Evolutionary conservation across 2,888 invertebrate species (phyloP).

Genomic region (Aphrophora alni): DNA sequence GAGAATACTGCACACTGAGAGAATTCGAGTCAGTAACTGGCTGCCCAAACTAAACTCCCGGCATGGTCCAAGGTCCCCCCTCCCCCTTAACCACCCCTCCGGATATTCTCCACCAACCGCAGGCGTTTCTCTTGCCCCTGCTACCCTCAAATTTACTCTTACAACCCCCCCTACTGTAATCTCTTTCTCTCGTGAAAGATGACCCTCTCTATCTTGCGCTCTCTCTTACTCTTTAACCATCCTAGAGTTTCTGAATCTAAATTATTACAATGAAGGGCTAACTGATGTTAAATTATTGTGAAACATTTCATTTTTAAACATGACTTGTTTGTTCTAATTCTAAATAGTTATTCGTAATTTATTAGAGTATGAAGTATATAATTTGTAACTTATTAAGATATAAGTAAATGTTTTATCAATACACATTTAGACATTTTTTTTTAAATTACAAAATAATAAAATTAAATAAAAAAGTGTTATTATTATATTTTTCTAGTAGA

Average conservation of each 20-base stretch:
- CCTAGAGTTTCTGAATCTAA: background rate
- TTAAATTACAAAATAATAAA: no score
- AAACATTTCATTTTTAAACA: no score
- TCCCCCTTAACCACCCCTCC: slow-evolving; percentile 12
- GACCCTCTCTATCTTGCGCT: slow-evolving; percentile 17
- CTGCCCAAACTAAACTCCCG: slow-evolving; percentile 23
- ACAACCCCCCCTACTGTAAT: background rate
- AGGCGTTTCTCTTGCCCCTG: slow-evolving; percentile 26
- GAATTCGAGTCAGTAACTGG: background rate
- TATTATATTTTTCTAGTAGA: no score
- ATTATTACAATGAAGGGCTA: background rate
- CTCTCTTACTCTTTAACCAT: slow-evolving; percentile 12
- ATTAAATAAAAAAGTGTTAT: no score
- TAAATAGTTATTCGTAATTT: no score
- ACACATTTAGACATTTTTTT: no score
- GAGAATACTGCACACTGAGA: slow-evolving; percentile 1
- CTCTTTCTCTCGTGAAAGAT: slow-evolving; percentile 38
- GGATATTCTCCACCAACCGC: slow-evolving; percentile 33
- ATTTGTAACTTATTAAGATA: no score
- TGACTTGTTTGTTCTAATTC: no score
- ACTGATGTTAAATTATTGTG: background rate
- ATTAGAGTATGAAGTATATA: no score
- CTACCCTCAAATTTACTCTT: background rate
- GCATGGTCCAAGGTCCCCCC: slow-evolving; percentile 17
- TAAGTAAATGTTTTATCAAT: no score